A percentile compares a stretch with the other conserved stretches of the same genome.
These are phyloP conservation scores for Phyto melanocephala DNA, from an alignment of 2,888 invertebrate genomes.

Conservation along the genomic window DNA sequence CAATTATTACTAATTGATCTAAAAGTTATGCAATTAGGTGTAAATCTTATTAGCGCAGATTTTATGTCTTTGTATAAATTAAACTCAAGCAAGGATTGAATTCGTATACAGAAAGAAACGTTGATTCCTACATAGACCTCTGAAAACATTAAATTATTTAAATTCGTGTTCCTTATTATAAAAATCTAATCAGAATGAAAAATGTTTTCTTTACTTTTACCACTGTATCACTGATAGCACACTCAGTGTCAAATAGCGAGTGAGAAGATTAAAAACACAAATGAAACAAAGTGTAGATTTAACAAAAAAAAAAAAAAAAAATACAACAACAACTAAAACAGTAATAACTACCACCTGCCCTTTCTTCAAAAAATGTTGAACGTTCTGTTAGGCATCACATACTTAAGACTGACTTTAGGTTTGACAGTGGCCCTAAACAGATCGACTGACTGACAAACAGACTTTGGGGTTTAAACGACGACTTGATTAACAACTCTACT, in stretches of 20 bases:
- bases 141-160: too few relatives aligned
- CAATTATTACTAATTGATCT: too few relatives aligned
- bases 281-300: slow-evolving; percentile 56
- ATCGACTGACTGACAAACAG: not conserved
- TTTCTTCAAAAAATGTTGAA: slow-evolving; percentile 67
- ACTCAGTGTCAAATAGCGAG: slow-evolving; percentile 69
- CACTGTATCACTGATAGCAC: slow-evolving; percentile 72
- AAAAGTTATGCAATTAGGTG: too few relatives aligned
- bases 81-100: too few relatives aligned
- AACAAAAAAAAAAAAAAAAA: slow-evolving; percentile 28
- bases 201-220: slow-evolving; percentile 48
- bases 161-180: too few relatives aligned
- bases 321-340: slow-evolving; percentile 28
- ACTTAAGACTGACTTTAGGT: slow-evolving; percentile 35
- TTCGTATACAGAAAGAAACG: too few relatives aligned
- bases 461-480: slow-evolving; percentile 55
- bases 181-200: not conserved
- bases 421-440: slow-evolving; percentile 32
- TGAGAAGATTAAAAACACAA: slow-evolving; percentile 69
- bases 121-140: too few relatives aligned
- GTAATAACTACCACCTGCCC: slow-evolving; percentile 76
- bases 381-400: slow-evolving; percentile 75
- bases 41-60: too few relatives aligned
- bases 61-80: too few relatives aligned
- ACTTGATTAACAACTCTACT: slow-evolving; percentile 63